A percentile compares a stretch with the other conserved stretches of the same genome.
These are phyloP conservation scores for Australoheros facetus DNA, from an alignment of 2,797 vertebrate genomes.

Conservation along the genomic window DNA sequence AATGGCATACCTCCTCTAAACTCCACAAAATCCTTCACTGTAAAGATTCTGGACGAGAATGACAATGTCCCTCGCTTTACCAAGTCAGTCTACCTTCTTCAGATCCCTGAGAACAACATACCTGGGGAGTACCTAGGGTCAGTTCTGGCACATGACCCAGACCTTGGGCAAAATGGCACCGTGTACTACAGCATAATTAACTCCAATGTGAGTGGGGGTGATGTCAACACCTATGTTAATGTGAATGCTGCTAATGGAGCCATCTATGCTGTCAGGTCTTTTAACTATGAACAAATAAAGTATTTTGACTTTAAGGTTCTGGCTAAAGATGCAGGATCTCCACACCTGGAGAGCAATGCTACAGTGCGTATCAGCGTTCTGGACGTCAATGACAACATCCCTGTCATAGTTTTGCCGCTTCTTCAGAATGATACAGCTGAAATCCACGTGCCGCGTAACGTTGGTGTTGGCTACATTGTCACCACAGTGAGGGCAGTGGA, in stretches of 20 bases:
- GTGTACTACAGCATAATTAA: slow-evolving; percentile 97
- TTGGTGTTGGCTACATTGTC: slow-evolving; percentile 94
- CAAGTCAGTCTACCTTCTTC: slow-evolving; percentile 93
- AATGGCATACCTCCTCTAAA: slow-evolving; percentile 93
- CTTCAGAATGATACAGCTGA: slow-evolving; percentile 97
- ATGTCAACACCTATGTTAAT: slow-evolving; percentile 97
- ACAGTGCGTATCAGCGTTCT: slow-evolving; percentile 94
- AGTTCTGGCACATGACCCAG: slow-evolving; percentile 94
- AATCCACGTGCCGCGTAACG: slow-evolving; percentile 95
- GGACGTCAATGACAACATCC: slow-evolving; percentile 97
- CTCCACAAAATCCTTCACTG: slow-evolving; percentile 95
- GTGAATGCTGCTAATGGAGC: slow-evolving; percentile 98
- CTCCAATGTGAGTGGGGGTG: slow-evolving; percentile 95
- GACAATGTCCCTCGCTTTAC: slow-evolving; percentile 97
- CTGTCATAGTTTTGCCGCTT: slow-evolving; percentile 92
- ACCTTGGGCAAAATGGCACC: slow-evolving; percentile 95
- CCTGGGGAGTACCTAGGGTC: slow-evolving; percentile 97
- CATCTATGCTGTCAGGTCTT: slow-evolving; percentile 96
- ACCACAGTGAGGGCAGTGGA: slow-evolving; percentile 94
- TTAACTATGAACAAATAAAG: slow-evolving; percentile 98
- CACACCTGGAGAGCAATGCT: slow-evolving; percentile 94
- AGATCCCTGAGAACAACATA: slow-evolving; percentile 98
- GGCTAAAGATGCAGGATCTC: slow-evolving; percentile 94
- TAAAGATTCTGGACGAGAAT: slow-evolving; percentile 96
- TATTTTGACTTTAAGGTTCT: slow-evolving; percentile 97